phyloP scores from a whole-genome alignment of 2,797 vertebrate species.

The Helostoma temminkii region DNA sequence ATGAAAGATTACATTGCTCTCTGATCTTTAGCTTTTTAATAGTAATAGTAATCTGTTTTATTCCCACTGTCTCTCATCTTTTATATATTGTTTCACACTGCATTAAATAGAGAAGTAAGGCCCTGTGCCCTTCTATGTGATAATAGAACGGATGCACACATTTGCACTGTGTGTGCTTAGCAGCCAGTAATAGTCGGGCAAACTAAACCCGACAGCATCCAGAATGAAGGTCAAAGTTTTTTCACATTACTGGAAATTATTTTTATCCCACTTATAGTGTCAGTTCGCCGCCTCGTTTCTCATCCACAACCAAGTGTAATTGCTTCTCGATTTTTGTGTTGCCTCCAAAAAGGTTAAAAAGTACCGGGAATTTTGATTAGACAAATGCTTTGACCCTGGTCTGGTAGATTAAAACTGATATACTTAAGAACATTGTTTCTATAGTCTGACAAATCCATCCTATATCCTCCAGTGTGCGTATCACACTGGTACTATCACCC shows the following conservation, averaged over 20 bases:
- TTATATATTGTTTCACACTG: conserved; percentile 49
- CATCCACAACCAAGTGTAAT: background rate
- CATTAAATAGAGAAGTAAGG: conserved; percentile 32
- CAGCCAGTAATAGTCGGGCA: conserved; percentile 4
- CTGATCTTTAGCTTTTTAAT: conserved; percentile 43
- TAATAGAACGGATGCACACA: conserved; percentile 3
- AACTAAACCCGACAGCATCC: background rate
- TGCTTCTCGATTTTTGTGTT: background rate
- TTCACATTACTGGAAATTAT: conserved; percentile 1
- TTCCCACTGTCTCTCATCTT: conserved; percentile 46
- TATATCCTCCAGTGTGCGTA: too few relatives aligned
- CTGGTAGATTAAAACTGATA: background rate
- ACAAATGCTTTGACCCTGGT: background rate
- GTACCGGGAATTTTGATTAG: background rate
- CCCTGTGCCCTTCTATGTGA: conserved; percentile 1
- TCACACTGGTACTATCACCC: too few relatives aligned
- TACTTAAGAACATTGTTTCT: background rate
- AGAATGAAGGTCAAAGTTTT: conserved; percentile 16
- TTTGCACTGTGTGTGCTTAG: background rate
- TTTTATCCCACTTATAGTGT: background rate
- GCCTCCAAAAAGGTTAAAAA: background rate
- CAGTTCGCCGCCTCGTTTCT: background rate
- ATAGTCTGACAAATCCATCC: too few relatives aligned
- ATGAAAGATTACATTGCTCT: conserved; percentile 28
- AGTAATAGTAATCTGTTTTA: conserved; percentile 42